Evolutionary conservation across 2,797 vertebrate genomes (phyloP).

Genomic region (Harpagifer antarcticus): DNA sequence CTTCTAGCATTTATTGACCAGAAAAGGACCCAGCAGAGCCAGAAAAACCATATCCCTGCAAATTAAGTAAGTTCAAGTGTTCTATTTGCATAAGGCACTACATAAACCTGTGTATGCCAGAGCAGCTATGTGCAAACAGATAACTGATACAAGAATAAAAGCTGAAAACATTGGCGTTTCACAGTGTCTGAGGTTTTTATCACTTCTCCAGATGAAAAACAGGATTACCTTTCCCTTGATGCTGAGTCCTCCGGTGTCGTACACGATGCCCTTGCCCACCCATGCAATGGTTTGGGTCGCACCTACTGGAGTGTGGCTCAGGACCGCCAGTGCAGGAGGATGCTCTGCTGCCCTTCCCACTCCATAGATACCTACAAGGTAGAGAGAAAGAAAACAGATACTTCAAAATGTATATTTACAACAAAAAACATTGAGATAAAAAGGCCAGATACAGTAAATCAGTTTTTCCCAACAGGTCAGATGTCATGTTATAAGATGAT

Average conservation of each 20-base stretch:
- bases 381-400: neutral
- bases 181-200: neutral
- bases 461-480: neutral
- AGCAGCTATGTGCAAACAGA: conserved; percentile 15
- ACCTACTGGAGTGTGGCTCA: conserved; percentile 94
- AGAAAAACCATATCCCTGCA: neutral
- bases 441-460: no score
- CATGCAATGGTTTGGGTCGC: conserved; percentile 98
- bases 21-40: neutral
- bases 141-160: conserved; percentile 28
- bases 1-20: neutral
- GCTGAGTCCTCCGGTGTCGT: conserved; percentile 98
- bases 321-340: conserved; percentile 92
- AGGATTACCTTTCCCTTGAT: conserved; percentile 95
- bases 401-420: neutral
- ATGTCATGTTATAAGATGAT: neutral
- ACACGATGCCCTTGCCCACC: conserved; percentile 99
- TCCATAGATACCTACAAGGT: conserved; percentile 91
- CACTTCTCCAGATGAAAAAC: neutral
- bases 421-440: neutral
- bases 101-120: conserved; percentile 5
- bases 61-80: neutral
- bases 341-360: conserved; percentile 95
- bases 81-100: neutral
- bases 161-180: conserved; percentile 21